Percentiles rank a stretch among this genome's conserved stretches.
These are phyloP conservation scores for Macropus fuliginosus DNA, from an alignment of 2,797 vertebrate species.

Conservation along the genomic window DNA sequence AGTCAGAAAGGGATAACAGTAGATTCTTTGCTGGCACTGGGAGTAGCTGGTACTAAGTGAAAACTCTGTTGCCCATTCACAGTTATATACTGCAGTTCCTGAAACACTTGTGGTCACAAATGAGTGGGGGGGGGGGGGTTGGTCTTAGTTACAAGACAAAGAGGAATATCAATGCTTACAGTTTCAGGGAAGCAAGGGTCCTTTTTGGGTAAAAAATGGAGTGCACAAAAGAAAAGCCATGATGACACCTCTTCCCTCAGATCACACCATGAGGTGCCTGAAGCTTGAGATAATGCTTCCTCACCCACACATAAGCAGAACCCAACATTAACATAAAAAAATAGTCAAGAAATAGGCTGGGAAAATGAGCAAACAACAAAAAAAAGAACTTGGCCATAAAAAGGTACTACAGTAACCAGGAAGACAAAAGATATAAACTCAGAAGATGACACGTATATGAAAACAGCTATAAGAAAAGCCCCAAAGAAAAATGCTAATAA, in stretches of 20 bases:
- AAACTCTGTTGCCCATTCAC: not conserved
- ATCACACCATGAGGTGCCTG: not conserved
- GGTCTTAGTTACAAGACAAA: no score
- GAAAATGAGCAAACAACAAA: not conserved
- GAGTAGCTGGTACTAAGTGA: accelerated
- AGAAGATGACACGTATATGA: no score
- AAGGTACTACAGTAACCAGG: not conserved
- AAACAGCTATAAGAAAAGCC: no score
- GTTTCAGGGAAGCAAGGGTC: not conserved
- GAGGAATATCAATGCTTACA: no score
- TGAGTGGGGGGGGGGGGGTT: not conserved
- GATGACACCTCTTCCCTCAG: not conserved
- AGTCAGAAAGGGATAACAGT: not conserved
- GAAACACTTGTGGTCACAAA: not conserved
- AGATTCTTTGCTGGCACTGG: not conserved
- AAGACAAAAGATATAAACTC: not conserved
- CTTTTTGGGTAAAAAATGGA: not conserved
- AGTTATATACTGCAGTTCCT: not conserved
- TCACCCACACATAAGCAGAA: not conserved
- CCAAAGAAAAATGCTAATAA: no score
- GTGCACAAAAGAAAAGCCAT: no score
- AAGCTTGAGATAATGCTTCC: not conserved
- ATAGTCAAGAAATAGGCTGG: not conserved
- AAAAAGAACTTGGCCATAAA: not conserved
- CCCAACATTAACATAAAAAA: not conserved